Base-by-base conservation (phyloP, 2,797 vertebrate genomes). In the Karalla daura region DNA sequence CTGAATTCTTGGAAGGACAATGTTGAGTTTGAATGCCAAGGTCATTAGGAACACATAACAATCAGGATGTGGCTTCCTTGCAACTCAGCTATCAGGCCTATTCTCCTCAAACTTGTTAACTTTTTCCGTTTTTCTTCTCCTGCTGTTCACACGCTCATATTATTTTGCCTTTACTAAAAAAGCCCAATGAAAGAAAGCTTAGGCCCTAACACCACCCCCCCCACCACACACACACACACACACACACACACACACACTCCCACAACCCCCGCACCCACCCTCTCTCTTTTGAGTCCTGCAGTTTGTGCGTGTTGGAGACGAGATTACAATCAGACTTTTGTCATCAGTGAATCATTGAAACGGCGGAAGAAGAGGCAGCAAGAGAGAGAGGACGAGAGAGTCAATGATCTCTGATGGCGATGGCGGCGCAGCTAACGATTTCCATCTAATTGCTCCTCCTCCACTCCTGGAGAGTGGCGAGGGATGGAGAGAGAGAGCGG, bases 241-340 rank as follows among this genome's bases (percentile, higher is more conserved):
- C n/a, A n/a, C n/a, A n/a, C n/a, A n/a, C n/a, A n/a, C n/a, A n/a
- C n/a, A n/a, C n/a, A n/a, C n/a, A n/a, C n/a, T n/a, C n/a, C n/a
- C n/a, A n/a, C n/a, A n/a, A 13, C 28, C 1, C 14, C 5, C 8
- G 2, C 20, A 5, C 7, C 23, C 32, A 25, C 36, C 25, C 21
- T 36, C 23, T 17, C 44, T 21, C 23, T 5, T 35, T 77, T 67
- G 56, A 37, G 63, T 68, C 63, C 61, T 14, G 25, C 44, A n/a
- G 73, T 51, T 54, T 32, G 67, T 41, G 53, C 72, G 70, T 36
- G 72, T 82, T 81, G 4, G 25, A 69, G 72, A 52, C n/a, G 14
- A 84, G 86, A 91, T 89, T 84, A 90, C 78, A 89, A 90, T 90
- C 85, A 85, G 73, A 87, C 81, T 84, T 83, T 84, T 88, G 83